A percentile compares a stretch with the other conserved stretches of the same genome.
Conservation (phyloP, 2,888 invertebrate genomes). For the Himalopsyche kuldschensis region DNA sequence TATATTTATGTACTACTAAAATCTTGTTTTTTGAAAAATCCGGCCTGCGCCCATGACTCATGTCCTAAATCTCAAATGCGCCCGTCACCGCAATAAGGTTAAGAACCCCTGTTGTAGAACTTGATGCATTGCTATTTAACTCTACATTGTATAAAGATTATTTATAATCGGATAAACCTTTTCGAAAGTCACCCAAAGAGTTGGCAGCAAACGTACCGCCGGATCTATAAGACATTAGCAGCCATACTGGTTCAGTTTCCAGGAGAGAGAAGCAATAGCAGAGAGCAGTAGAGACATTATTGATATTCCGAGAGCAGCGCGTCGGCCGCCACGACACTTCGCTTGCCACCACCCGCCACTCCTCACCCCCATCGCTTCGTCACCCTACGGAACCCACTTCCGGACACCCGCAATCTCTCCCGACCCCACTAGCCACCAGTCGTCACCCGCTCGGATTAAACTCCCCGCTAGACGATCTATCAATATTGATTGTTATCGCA, state of each 20-base stretch:
- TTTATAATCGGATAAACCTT: not conserved
- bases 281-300: slow-evolving; percentile 38
- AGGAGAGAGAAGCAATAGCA: slow-evolving; percentile 42
- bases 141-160: not conserved
- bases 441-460: slow-evolving; percentile 48
- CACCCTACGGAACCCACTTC: not conserved
- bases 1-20: too few species aligned
- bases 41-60: too few species aligned
- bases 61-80: too few species aligned
- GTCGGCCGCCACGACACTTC: slow-evolving; percentile 43
- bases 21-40: too few species aligned
- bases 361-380: slow-evolving; percentile 19
- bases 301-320: slow-evolving; percentile 41
- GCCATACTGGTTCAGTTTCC: slow-evolving; percentile 33
- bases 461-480: slow-evolving; percentile 62
- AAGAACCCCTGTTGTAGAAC: too few species aligned
- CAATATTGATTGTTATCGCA: slow-evolving; percentile 63
- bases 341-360: not conserved
- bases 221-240: slow-evolving; percentile 27
- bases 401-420: slow-evolving; percentile 11
- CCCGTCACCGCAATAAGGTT: too few species aligned
- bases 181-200: not conserved
- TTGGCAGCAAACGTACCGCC: slow-evolving; percentile 42
- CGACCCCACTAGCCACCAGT: slow-evolving; percentile 26
- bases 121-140: too few species aligned